phyloP scores from a whole-genome alignment of 2,113 vertebrate species.

The Gymnogyps californianus region DNA sequence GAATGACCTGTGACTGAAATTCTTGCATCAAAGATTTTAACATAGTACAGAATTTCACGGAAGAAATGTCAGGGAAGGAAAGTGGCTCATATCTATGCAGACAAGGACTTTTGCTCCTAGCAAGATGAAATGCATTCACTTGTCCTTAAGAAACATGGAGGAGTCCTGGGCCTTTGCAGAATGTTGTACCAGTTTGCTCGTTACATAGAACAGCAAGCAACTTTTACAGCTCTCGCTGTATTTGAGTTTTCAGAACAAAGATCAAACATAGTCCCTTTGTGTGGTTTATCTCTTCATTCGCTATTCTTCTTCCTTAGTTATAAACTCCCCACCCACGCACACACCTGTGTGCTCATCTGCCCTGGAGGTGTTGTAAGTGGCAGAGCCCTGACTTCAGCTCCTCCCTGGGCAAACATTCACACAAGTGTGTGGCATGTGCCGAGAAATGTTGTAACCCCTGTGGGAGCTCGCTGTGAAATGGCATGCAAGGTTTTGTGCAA shows the following conservation, averaged over 20 bases:
- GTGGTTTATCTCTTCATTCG: slow-evolving; percentile 40
- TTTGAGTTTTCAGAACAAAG: slow-evolving; percentile 36
- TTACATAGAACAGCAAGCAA: not conserved
- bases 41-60: not conserved
- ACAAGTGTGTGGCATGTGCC: not conserved
- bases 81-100: not conserved
- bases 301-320: slow-evolving; percentile 27
- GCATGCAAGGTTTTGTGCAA: not conserved
- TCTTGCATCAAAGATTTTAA: not conserved
- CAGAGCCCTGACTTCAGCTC: not conserved
- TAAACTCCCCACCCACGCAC: slow-evolving; percentile 8
- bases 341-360: slow-evolving; percentile 34
- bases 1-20: not conserved
- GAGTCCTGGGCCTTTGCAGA: not conserved
- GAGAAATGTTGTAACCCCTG: not conserved
- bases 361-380: not conserved
- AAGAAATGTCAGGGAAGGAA: not conserved
- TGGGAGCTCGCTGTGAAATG: not conserved
- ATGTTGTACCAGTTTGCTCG: not conserved
- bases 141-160: not conserved
- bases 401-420: not conserved
- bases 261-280: slow-evolving; percentile 32
- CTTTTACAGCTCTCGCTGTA: not conserved
- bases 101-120: not conserved
- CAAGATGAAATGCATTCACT: not conserved